Percentiles rank a stretch among this genome's conserved stretches.
Evolutionary conservation across 2,888 invertebrate species (phyloP).

Genomic region (Acanthosepion esculentum): DNA sequence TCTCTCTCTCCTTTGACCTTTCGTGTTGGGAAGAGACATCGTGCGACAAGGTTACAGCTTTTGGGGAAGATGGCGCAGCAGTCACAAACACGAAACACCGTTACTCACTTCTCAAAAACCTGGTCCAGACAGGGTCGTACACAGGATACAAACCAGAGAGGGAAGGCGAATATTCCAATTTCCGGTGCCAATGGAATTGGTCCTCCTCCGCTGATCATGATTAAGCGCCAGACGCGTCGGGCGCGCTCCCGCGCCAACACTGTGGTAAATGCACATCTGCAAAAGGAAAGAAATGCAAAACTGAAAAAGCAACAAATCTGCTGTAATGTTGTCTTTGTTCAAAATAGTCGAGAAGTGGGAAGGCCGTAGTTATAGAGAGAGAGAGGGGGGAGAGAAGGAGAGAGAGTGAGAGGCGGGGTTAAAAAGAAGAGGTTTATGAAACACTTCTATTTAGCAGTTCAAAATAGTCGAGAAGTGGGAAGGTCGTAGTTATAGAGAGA

Average conservation of each 20-base stretch:
- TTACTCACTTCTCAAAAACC: slow-evolving; percentile 77
- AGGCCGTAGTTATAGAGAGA: too few species aligned
- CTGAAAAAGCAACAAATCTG: not conserved
- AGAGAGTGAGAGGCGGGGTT: too few species aligned
- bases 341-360: too few species aligned
- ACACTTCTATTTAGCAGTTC: too few species aligned
- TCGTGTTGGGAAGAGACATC: not conserved
- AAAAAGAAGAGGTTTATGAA: too few species aligned
- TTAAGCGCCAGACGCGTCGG: slow-evolving; percentile 79
- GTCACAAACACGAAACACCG: slow-evolving; percentile 8
- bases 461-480: too few species aligned
- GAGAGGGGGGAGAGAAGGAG: too few species aligned
- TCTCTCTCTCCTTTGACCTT: not conserved
- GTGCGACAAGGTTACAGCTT: not conserved
- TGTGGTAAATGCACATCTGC: slow-evolving; percentile 81
- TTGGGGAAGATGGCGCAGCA: not conserved
- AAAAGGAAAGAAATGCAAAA: slow-evolving; percentile 48
- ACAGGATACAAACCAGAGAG: slow-evolving; percentile 76
- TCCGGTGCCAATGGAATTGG: slow-evolving; percentile 81
- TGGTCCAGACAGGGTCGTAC: slow-evolving; percentile 80
- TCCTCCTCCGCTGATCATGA: slow-evolving; percentile 82
- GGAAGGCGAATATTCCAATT: slow-evolving; percentile 76
- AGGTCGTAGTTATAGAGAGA: too few species aligned
- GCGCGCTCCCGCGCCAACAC: slow-evolving; percentile 79
- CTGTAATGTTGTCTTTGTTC: too few species aligned